Evolutionary conservation across 1,140 invertebrate species (phyloP), one percentile per base, ranked within the genome.

Genomic region (Leptestheria dahalacensis): DNA sequence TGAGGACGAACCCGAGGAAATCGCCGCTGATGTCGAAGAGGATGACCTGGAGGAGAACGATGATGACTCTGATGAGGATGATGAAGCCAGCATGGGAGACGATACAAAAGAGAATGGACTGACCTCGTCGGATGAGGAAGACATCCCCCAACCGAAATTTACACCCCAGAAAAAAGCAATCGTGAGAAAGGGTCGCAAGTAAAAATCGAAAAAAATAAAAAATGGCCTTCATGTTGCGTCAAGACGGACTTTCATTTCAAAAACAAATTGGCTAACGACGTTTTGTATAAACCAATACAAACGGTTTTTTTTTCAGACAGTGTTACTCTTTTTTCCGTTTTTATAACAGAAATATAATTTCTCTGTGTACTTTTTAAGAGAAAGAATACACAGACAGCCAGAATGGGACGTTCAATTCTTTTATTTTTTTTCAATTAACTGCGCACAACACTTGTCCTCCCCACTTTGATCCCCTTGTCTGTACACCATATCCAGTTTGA

Each of bases 1-100:
- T 21, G 54, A 62, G 6, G 63, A 61, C 18, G 57, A 61, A 25
- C 57, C 62, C 46, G 57, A 60, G 51, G 65, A 66, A 12, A 53
- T 24, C 15, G 53, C 26, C 41, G 10, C 41, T 12, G 41, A 41
- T 41, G 33, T 41, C 6, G 33, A 41, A 41, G 33, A 41, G 15
- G 33, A 56, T 18, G n/a, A n/a, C n/a, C n/a, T n/a, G n/a, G 57
- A 49, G 20, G 20, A 60, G 0, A 47, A 18, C 3, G 23, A 26
- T 10, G 49, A 51, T n/a, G 58, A 50, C 33, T 11, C 48, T n/a
- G 47, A 26, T 33, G 58, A 60, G 29, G 58, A 60, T 11, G 57
- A 11, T 24, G 57, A 59, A 46, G 57, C 26, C 28, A 50, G 26
- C 28, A 49, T 50, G 47, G 24, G 10, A 9, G 57, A 49, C 4